Evolutionary conservation across 64 coral and sea anemone genomes (phyloP).

Genomic region (Stichodactyla mertensii): DNA sequence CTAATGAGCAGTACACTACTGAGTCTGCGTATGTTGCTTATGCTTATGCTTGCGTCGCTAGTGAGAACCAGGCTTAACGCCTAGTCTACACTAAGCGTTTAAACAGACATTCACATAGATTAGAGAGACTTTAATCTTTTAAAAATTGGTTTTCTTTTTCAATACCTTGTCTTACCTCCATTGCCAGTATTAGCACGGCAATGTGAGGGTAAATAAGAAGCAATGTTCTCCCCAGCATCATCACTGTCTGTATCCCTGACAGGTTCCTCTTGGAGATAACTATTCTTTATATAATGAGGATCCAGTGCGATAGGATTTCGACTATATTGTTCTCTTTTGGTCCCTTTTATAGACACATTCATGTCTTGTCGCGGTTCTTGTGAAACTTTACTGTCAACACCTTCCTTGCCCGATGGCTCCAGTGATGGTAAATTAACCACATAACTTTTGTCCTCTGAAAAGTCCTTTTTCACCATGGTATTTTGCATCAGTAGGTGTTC

Average conservation of each 20-base stretch:
- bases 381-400: neutral
- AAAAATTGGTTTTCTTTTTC: neutral
- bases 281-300: constrained; percentile 23
- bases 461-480: neutral
- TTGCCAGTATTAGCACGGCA: neutral
- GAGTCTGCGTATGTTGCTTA: too few relatives aligned
- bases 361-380: neutral
- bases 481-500: neutral
- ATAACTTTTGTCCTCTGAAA: neutral
- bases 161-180: constrained; percentile 10
- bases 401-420: neutral
- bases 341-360: neutral
- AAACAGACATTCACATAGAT: neutral
- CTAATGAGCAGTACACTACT: too few relatives aligned
- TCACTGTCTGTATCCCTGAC: constrained; percentile 33
- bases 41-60: too few relatives aligned
- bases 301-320: neutral
- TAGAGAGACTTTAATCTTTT: neutral
- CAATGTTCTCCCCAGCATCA: neutral
- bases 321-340: neutral
- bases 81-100: neutral
- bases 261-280: constrained; percentile 6
- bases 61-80: too few relatives aligned
- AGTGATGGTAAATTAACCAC: constrained; percentile 6
- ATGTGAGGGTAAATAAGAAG: neutral